Evolutionary conservation across 2,113 vertebrate genomes (phyloP).

Genomic region (Fregetta grallaria): DNA sequence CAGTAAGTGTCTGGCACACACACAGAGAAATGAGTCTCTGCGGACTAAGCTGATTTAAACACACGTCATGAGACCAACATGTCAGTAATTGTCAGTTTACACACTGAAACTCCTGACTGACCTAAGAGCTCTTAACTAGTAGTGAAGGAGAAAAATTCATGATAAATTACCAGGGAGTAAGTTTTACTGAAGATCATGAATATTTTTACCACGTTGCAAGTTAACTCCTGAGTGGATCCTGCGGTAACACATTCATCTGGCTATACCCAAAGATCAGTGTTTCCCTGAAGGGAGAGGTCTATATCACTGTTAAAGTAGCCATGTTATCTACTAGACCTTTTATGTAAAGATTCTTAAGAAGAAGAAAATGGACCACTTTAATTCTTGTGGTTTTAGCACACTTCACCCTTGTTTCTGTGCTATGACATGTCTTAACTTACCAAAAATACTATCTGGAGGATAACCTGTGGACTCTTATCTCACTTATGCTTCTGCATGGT

Average conservation of each 20-base stretch:
- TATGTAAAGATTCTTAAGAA: not conserved
- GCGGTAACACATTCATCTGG: not conserved
- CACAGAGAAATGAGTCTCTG: not conserved
- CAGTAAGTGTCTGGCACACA: not conserved
- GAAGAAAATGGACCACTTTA: not conserved
- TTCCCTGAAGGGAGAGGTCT: not conserved
- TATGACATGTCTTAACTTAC: not conserved
- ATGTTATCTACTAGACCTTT: not conserved
- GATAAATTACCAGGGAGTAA: not conserved
- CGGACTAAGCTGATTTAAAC: conserved; percentile 24
- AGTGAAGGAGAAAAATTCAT: not conserved
- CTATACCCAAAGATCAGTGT: not conserved
- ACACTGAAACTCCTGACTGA: not conserved
- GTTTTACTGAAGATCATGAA: not conserved
- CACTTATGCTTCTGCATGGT: not conserved
- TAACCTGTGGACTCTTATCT: not conserved
- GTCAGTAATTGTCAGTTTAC: not conserved
- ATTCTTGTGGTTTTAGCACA: not conserved
- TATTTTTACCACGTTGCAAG: not conserved
- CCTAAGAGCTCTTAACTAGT: not conserved
- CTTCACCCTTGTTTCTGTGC: not conserved
- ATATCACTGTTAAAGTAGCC: not conserved
- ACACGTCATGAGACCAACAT: not conserved
- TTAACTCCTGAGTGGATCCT: not conserved
- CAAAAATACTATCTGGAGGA: not conserved